These are phyloP conservation scores for Formica exsecta DNA, from an alignment of 1,140 invertebrate species.

Conservation along the genomic window DNA sequence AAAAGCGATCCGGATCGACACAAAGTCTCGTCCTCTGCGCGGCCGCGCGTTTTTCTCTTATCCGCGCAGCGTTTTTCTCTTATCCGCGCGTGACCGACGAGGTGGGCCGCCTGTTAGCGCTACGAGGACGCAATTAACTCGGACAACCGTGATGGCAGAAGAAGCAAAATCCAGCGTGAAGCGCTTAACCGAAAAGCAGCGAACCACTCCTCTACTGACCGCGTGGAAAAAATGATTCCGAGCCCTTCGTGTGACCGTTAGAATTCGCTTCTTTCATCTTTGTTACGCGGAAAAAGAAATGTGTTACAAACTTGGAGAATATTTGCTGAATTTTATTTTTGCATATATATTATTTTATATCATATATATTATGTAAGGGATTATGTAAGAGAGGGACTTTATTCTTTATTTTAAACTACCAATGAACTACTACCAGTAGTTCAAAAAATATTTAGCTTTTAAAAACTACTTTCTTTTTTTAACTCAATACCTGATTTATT, in stretches of 20 bases:
- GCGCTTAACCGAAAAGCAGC: constrained; percentile 73
- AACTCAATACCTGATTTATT: constrained; percentile 17
- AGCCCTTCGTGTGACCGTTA: not conserved
- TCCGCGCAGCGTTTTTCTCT: constrained; percentile 58
- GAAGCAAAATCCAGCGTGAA: constrained; percentile 79
- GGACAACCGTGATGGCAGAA: constrained; percentile 67
- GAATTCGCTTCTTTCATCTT: not conserved
- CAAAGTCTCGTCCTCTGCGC: constrained; percentile 35
- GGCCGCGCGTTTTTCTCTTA: constrained; percentile 50
- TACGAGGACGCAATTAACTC: constrained; percentile 75
- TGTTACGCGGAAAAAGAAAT: not conserved
- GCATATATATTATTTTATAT: too few species aligned
- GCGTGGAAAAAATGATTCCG: constrained; percentile 31
- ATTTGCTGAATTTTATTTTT: not conserved
- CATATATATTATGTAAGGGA: too few species aligned
- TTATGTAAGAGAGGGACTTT: not conserved
- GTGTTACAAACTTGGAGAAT: not conserved
- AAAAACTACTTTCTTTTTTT: not conserved
- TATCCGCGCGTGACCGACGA: constrained; percentile 60
- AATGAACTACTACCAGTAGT: not conserved
- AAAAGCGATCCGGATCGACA: constrained; percentile 50
- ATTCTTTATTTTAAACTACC: not conserved
- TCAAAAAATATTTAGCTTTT: not conserved
- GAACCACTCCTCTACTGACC: not conserved
- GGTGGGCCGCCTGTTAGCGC: constrained; percentile 69